A percentile compares a stretch with the other conserved stretches of the same genome.
These are phyloP conservation scores for Brachypalpus laphriformis DNA, from an alignment of 2,888 invertebrate genomes.

Conservation along the genomic window DNA sequence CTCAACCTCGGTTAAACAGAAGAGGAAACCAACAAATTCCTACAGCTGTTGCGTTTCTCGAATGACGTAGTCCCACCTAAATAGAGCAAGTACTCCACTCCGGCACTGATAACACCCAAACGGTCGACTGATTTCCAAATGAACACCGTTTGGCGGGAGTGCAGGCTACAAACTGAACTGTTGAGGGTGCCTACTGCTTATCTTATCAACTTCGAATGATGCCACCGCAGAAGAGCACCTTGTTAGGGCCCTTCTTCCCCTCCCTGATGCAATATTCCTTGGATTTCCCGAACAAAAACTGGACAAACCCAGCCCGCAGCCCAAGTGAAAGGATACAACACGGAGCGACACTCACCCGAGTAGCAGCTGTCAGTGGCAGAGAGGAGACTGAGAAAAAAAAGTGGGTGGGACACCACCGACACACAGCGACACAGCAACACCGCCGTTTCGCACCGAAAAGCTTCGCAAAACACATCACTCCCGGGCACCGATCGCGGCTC, in stretches of 20 bases:
- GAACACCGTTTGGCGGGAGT: slow-evolving; percentile 17
- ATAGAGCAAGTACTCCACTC: slow-evolving; percentile 41
- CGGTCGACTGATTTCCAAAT: slow-evolving; percentile 22
- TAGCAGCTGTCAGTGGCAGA: slow-evolving; percentile 64
- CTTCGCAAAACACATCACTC: slow-evolving; percentile 39
- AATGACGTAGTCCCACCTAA: slow-evolving; percentile 55
- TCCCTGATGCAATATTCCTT: too few relatives aligned
- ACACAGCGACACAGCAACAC: too few relatives aligned
- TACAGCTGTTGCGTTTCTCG: slow-evolving; percentile 60
- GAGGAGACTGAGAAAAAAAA: slow-evolving; percentile 40
- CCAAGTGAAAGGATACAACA: slow-evolving; percentile 10
- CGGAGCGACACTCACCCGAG: slow-evolving; percentile 17
- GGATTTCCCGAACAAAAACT: too few relatives aligned
- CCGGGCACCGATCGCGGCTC: slow-evolving; percentile 45
- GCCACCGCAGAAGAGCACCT: too few relatives aligned
- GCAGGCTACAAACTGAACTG: too few relatives aligned
- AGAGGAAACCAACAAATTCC: slow-evolving; percentile 5
- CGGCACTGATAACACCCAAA: slow-evolving; percentile 53
- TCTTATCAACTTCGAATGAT: too few relatives aligned
- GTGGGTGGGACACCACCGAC: slow-evolving; percentile 71
- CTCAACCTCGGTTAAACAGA: slow-evolving; percentile 1
- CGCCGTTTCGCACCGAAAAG: slow-evolving; percentile 32
- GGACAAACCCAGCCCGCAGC: not conserved
- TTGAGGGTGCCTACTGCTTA: too few relatives aligned
- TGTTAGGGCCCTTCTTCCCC: too few relatives aligned